Evolutionary conservation across 2,888 invertebrate species (phyloP), one percentile per base, ranked within the genome.

Genomic region (Craniophora ligustri): DNA sequence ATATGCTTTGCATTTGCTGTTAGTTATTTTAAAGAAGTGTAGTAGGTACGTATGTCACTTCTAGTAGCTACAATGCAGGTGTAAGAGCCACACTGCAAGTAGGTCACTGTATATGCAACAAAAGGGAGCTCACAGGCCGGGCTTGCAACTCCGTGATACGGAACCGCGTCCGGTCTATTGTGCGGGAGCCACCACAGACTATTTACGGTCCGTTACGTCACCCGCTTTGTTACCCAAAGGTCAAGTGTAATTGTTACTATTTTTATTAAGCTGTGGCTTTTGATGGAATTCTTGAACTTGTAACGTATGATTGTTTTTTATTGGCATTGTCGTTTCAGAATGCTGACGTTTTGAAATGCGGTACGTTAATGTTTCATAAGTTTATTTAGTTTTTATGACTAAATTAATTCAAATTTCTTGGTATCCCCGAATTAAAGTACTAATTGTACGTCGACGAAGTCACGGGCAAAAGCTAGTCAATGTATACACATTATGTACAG

Each of bases 91-190:
- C 18, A 15, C 38, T 47, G 35, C 56, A 72, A 67, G 30, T 71
- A 34, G 72, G 72, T 71, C 71, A 71, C 34, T 67, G 35, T 44
- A 48, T 51, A 47, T 53, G 57, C 55, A 59, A 64, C 72, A 72
- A 69, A 66, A 59, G 72, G 50, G 47, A 56, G 47, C 62, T 34
- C 42, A 38, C 44, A 18, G 35, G 35, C 34, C 40, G 16, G 30
- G 41, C 53, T 32, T 28, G 61, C 31, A 39, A 15, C 39, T 39
- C 42, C 34, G 42, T 44, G 49, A 35, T 48, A 65, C 61, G 67
- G 65, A 65, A 65, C 65, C 50, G 21, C 65, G 18, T 65, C 65
- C 67, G 65, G 56, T 26, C 50, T 50, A 61, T 65, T 67, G 48
- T 32, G 26, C 41, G 45, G 23, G 50, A 41, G n/a, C 11, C n/a